Conservation (phyloP, 64 coral and sea anemone species). For the Anthopleura sola region DNA sequence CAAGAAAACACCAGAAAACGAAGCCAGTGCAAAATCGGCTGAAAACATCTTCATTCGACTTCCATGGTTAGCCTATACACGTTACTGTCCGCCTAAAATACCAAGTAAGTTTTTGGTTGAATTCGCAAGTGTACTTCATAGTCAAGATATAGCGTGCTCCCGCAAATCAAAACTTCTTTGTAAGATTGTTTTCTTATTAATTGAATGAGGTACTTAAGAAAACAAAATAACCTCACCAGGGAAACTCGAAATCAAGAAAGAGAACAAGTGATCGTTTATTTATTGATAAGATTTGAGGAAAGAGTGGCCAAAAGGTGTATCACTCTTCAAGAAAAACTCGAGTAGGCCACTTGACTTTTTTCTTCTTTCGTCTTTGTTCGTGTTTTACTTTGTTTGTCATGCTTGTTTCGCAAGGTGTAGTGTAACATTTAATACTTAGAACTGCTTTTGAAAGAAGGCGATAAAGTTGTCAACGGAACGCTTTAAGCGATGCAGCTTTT, state of each 20-base stretch:
- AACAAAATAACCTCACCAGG: slow-evolving; percentile 19
- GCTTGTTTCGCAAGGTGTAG: neutral
- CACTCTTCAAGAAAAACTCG: neutral
- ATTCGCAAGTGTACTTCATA: neutral
- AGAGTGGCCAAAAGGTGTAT: neutral
- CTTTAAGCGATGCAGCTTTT: neutral
- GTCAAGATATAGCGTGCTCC: neutral
- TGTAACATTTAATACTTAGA: neutral
- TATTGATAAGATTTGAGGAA: neutral
- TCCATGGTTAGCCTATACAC: slow-evolving; percentile 57
- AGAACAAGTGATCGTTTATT: slow-evolving; percentile 9
- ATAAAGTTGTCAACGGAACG: neutral
- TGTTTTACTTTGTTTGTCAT: slow-evolving; percentile 11
- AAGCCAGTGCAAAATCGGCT: neutral
- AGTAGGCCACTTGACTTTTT: slow-evolving; percentile 23
- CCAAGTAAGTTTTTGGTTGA: slow-evolving; percentile 49
- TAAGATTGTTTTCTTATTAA: slow-evolving; percentile 22
- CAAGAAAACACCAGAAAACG: slow-evolving; percentile 14
- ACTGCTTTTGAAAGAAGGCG: neutral
- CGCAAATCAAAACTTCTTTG: slow-evolving; percentile 23
- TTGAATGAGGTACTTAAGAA: slow-evolving; percentile 28
- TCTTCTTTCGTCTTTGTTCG: slow-evolving; percentile 6
- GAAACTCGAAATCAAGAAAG: neutral
- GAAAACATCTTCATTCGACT: slow-evolving; percentile 35
- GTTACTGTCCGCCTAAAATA: slow-evolving; percentile 67